Evolutionary conservation across 2,888 invertebrate species (phyloP).

Genomic region (Tyria jacobaeae): DNA sequence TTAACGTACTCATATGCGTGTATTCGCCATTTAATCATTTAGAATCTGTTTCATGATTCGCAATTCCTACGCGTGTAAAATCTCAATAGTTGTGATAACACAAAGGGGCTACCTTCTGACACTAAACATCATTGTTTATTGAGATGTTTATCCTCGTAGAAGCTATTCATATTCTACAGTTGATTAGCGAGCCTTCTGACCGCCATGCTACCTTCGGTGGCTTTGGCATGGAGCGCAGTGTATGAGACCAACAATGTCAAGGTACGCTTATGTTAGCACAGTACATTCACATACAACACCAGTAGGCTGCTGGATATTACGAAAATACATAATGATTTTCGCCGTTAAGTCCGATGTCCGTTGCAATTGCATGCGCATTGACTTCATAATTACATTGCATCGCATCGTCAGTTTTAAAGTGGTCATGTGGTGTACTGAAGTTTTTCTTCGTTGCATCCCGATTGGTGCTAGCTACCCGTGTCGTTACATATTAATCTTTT

Average conservation of each 20-base stretch:
- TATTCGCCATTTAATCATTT: conserved; percentile 37
- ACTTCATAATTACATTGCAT: conserved; percentile 38
- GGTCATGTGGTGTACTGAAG: conserved; percentile 35
- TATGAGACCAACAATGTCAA: conserved; percentile 81
- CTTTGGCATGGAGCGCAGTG: conserved; percentile 65
- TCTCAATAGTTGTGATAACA: conserved; percentile 41
- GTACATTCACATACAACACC: conserved; percentile 36
- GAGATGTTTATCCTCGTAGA: conserved; percentile 51
- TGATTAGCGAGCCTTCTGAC: conserved; percentile 55
- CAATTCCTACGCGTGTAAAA: conserved; percentile 24
- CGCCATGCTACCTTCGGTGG: conserved; percentile 51
- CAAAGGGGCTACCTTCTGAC: conserved; percentile 25
- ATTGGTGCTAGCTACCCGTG: conserved; percentile 32
- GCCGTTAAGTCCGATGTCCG: conserved; percentile 27
- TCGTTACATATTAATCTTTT: conserved; percentile 51
- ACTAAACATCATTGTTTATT: conserved; percentile 42
- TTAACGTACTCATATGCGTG: conserved; percentile 23
- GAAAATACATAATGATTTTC: conserved; percentile 31
- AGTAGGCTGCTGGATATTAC: conserved; percentile 36
- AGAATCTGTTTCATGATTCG: conserved; percentile 33
- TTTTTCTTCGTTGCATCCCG: conserved; percentile 40
- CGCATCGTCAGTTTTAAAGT: conserved; percentile 34
- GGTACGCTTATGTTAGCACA: conserved; percentile 70
- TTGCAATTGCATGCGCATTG: conserved; percentile 32
- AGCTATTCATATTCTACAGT: conserved; percentile 56